These are phyloP conservation scores for Porites divaricata DNA, from an alignment of 92 coral and sea anemone species.

Conservation along the genomic window DNA sequence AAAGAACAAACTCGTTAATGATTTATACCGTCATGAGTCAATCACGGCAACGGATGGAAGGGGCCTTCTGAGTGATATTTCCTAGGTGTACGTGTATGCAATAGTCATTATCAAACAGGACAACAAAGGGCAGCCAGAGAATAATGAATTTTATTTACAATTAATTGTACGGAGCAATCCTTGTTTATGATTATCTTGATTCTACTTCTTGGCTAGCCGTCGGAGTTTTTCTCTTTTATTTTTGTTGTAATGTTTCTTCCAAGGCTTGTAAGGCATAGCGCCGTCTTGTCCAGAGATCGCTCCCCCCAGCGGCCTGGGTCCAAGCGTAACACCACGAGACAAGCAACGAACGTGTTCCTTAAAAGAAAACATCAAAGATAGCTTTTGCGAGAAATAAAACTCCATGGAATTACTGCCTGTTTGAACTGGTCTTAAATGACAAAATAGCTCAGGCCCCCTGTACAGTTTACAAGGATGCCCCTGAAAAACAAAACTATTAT, in stretches of 20 bases:
- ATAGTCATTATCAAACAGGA: too few relatives aligned
- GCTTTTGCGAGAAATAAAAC: background rate
- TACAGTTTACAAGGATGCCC: too few relatives aligned
- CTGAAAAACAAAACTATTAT: too few relatives aligned
- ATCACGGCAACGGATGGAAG: too few relatives aligned
- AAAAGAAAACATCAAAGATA: background rate
- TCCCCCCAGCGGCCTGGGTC: constrained; percentile 48
- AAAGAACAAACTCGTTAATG: too few relatives aligned
- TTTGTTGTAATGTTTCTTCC: constrained; percentile 94
- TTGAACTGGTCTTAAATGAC: background rate
- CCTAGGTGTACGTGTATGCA: too few relatives aligned
- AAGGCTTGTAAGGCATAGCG: constrained; percentile 79
- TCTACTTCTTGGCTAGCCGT: constrained; percentile 75
- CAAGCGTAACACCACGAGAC: constrained; percentile 56
- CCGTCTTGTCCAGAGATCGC: constrained; percentile 39
- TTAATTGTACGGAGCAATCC: background rate
- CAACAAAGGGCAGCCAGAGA: background rate
- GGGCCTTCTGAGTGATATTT: too few relatives aligned
- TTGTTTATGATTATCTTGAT: background rate
- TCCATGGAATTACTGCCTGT: background rate
- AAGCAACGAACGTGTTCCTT: constrained; percentile 79
- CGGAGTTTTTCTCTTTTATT: constrained; percentile 89
- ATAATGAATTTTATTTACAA: background rate
- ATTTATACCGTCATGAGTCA: too few relatives aligned
- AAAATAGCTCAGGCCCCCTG: background rate